Evolutionary conservation across 1,140 invertebrate genomes (phyloP).

Genomic region (Hormaphis cornu): DNA sequence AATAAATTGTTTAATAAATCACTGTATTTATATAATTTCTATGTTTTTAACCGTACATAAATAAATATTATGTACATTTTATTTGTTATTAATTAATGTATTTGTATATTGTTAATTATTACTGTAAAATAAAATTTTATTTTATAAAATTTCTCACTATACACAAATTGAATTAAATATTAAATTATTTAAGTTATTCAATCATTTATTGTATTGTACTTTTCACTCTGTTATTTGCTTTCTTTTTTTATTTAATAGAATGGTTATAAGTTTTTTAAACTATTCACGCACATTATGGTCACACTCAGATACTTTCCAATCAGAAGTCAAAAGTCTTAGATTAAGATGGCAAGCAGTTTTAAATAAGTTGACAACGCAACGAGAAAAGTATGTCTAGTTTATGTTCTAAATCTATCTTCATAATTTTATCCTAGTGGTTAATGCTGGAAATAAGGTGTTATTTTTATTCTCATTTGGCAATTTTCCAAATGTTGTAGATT

Average conservation of each 20-base stretch:
- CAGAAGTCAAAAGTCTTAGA: constrained; percentile 21
- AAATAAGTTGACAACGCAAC: constrained; percentile 22
- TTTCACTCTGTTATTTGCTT: neutral
- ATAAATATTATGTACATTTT: too few species aligned
- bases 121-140: too few species aligned
- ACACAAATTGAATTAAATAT: too few species aligned
- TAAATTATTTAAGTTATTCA: too few species aligned
- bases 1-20: too few species aligned
- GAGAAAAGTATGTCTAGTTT: constrained; percentile 23
- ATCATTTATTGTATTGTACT: neutral
- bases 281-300: constrained; percentile 29
- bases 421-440: neutral
- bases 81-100: too few species aligned
- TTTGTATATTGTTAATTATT: too few species aligned
- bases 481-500: neutral
- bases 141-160: too few species aligned
- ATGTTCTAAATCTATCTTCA: constrained; percentile 17
- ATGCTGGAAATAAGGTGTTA: constrained; percentile 11
- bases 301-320: constrained; percentile 19
- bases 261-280: constrained; percentile 23
- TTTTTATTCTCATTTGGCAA: constrained; percentile 25
- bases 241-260: neutral
- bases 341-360: constrained; percentile 28
- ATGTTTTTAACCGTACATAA: too few species aligned
- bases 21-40: too few species aligned